Percentiles rank a stretch among this genome's conserved stretches.
phyloP scores from a whole-genome alignment of 1,140 invertebrate genomes.

The Musca vetustissima region DNA sequence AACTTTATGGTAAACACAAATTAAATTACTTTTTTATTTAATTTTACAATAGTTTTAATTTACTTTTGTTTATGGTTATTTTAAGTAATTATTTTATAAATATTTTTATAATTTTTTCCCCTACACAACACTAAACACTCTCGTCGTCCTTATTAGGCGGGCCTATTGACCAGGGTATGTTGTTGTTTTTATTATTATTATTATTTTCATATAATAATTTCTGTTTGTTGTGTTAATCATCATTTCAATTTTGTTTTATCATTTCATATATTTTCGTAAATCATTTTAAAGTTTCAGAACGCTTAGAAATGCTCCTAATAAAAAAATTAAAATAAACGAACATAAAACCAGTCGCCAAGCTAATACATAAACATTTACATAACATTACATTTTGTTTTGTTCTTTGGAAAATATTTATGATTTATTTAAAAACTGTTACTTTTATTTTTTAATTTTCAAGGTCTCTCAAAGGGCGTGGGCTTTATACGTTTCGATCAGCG shows the following conservation, averaged over 20 bases:
- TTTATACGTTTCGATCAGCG: constrained; percentile 99
- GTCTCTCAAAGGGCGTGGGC: constrained; percentile 97
- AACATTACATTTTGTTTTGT: neutral
- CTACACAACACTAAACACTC: constrained; percentile 3
- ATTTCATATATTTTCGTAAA: neutral
- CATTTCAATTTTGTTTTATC: neutral
- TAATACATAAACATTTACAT: too few relatives aligned
- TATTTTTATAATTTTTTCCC: constrained; percentile 19
- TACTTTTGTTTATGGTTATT: neutral
- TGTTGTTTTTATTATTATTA: constrained; percentile 1
- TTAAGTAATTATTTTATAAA: constrained; percentile 15
- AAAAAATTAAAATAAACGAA: too few relatives aligned
- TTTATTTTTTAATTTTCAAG: constrained; percentile 56
- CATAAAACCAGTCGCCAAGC: too few relatives aligned
- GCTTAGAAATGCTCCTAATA: too few relatives aligned
- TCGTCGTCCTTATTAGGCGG: neutral
- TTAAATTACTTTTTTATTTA: too few relatives aligned
- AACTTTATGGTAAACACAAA: too few relatives aligned
- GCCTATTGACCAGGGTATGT: constrained; percentile 24
- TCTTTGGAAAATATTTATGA: neutral
- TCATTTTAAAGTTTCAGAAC: neutral
- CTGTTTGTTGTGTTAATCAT: neutral
- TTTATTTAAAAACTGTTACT: neutral
- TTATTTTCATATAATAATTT: neutral
- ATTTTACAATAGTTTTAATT: neutral